These are phyloP conservation scores for Alfaro cultratus DNA, from an alignment of 2,797 vertebrate genomes.

Conservation along the genomic window DNA sequence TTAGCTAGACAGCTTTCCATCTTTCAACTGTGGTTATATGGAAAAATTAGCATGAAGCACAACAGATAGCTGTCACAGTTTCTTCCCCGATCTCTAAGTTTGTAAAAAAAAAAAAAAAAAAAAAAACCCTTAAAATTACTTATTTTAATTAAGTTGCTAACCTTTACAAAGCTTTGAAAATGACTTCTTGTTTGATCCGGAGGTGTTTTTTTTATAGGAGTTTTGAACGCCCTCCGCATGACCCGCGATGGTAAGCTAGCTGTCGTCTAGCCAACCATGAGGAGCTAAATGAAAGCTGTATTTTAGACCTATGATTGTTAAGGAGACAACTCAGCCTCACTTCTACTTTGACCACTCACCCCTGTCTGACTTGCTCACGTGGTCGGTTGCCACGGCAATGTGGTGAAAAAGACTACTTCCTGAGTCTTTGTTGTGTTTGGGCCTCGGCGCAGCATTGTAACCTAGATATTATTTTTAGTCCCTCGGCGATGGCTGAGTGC, in stretches of 20 bases:
- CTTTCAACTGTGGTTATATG: constrained; percentile 53
- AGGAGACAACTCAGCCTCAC: constrained; percentile 71
- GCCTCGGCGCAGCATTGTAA: constrained; percentile 73
- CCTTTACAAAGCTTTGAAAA: neutral
- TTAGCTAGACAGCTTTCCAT: constrained; percentile 49
- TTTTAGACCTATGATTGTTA: constrained; percentile 74
- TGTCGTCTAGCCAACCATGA: constrained; percentile 71
- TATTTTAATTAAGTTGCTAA: neutral
- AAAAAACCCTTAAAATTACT: neutral
- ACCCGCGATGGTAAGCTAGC: constrained; percentile 56
- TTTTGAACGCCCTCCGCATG: constrained; percentile 50
- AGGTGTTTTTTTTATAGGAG: constrained; percentile 14
- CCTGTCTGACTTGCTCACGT: constrained; percentile 73
- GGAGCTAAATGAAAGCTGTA: constrained; percentile 70
- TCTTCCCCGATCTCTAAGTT: constrained; percentile 19
- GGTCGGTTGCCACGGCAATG: constrained; percentile 65
- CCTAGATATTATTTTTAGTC: constrained; percentile 83
- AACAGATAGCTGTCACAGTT: constrained; percentile 23
- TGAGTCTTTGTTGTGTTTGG: constrained; percentile 76
- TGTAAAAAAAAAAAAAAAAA: neutral
- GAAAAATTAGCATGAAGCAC: constrained; percentile 44
- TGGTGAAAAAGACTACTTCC: constrained; percentile 71
- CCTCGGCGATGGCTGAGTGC: constrained; percentile 53
- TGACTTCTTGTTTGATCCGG: constrained; percentile 3
- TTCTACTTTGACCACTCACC: constrained; percentile 74